Conservation (phyloP, 1,140 invertebrate species). For the Bombus confusus region DNA sequence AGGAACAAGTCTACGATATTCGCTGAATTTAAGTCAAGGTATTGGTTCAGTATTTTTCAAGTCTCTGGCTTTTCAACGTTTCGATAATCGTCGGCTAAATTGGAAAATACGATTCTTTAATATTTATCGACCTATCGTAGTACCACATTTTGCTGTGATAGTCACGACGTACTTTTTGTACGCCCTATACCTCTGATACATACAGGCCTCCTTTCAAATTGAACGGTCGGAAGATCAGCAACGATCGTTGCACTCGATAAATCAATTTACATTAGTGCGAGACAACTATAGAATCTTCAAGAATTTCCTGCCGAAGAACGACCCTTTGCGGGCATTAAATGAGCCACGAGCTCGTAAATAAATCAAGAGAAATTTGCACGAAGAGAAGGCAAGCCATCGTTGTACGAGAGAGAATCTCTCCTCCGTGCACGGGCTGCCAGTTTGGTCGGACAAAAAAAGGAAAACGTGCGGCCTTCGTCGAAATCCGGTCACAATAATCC, state of each 20-base stretch:
- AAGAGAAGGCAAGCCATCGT: background rate
- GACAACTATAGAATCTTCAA: background rate
- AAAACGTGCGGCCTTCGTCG: background rate
- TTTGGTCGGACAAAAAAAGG: background rate
- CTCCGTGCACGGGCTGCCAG: background rate
- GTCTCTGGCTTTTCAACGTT: no score
- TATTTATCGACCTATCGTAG: no score
- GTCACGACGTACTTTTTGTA: no score
- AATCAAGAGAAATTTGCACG: background rate
- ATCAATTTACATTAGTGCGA: background rate
- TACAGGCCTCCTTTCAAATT: no score
- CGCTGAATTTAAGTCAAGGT: no score
- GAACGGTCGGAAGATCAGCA: background rate
- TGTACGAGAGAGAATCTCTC: background rate
- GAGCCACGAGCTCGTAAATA: background rate
- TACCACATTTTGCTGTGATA: no score
- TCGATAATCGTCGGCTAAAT: no score
- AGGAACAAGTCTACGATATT: no score
- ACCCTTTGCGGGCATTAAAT: background rate
- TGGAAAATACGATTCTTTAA: no score
- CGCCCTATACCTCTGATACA: no score
- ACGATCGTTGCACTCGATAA: background rate
- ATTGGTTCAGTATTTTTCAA: no score
- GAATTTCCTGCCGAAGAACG: background rate
- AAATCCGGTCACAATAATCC: constrained; percentile 30